A percentile compares a stretch with the other conserved stretches of the same genome.
Conservation (phyloP, 2,797 vertebrate species). For the Gila robusta region DNA sequence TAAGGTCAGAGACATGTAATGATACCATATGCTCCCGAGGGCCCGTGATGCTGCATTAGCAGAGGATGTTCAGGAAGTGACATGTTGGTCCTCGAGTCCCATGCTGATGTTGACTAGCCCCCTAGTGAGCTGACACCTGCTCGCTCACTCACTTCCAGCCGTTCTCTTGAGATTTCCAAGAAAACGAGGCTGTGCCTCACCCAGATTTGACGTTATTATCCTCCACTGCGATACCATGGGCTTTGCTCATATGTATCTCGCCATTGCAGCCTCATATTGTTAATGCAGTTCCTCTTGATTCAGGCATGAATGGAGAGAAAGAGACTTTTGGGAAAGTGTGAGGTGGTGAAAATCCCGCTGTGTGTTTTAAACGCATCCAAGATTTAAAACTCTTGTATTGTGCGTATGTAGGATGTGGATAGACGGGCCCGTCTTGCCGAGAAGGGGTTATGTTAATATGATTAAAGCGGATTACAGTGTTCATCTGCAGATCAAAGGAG, state of each 20-base stretch:
- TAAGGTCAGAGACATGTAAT: constrained; percentile 57
- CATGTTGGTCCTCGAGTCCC: constrained; percentile 72
- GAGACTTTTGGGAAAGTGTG: not conserved
- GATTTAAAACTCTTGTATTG: constrained; percentile 14
- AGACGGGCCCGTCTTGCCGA: constrained; percentile 63
- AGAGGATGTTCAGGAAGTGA: constrained; percentile 69
- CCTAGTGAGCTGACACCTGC: constrained; percentile 75
- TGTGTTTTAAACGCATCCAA: constrained; percentile 25
- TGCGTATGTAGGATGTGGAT: constrained; percentile 64
- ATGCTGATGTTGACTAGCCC: constrained; percentile 67
- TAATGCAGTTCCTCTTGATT: constrained; percentile 22
- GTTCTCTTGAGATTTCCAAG: constrained; percentile 46
- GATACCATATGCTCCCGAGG: constrained; percentile 68
- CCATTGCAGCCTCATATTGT: not conserved
- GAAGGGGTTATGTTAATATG: constrained; percentile 78
- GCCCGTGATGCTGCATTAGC: constrained; percentile 58
- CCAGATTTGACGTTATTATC: constrained; percentile 24
- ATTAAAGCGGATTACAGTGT: constrained; percentile 76
- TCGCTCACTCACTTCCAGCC: constrained; percentile 36
- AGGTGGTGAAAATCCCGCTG: not conserved
- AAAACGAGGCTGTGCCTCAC: constrained; percentile 31
- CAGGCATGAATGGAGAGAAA: constrained; percentile 9
- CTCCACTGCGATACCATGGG: not conserved
- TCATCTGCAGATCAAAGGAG: constrained; percentile 81
- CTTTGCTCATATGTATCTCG: constrained; percentile 1